These are phyloP conservation scores for Phaetusa simplex DNA, from an alignment of 2,113 vertebrate genomes.

Conservation along the genomic window DNA sequence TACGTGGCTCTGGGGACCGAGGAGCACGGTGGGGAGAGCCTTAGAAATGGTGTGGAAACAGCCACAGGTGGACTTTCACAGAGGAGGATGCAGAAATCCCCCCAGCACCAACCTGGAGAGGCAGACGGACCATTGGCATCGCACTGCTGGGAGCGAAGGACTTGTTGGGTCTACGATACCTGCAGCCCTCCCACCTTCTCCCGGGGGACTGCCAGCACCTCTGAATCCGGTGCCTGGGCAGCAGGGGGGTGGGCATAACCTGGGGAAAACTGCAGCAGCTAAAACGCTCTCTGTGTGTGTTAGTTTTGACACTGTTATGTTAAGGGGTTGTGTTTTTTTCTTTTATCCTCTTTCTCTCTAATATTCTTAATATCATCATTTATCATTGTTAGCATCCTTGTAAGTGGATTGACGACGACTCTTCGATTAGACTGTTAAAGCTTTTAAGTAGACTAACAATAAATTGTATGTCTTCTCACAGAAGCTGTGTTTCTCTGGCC, in stretches of 20 bases:
- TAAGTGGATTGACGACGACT: background rate
- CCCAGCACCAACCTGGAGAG: rapidly evolving
- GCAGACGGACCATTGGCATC: rapidly evolving
- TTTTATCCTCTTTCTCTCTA: background rate
- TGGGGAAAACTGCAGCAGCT: background rate
- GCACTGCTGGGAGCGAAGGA: background rate
- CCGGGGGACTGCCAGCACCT: background rate
- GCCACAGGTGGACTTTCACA: background rate
- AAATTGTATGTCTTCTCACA: background rate
- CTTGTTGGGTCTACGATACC: background rate
- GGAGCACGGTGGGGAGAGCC: rapidly evolving
- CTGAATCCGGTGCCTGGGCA: background rate
- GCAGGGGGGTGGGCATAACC: background rate
- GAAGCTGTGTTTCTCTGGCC: background rate
- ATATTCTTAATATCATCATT: background rate
- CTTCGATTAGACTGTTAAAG: background rate
- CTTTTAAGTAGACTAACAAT: background rate
- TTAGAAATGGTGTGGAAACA: rapidly evolving
- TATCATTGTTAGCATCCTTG: background rate
- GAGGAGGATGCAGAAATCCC: background rate
- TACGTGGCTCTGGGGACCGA: rapidly evolving
- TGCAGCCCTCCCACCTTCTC: background rate
- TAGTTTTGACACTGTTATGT: background rate
- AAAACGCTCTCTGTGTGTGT: background rate
- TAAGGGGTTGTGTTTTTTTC: background rate